Conservation (phyloP, 1,140 invertebrate genomes). For the Octopus sinensis region DNA sequence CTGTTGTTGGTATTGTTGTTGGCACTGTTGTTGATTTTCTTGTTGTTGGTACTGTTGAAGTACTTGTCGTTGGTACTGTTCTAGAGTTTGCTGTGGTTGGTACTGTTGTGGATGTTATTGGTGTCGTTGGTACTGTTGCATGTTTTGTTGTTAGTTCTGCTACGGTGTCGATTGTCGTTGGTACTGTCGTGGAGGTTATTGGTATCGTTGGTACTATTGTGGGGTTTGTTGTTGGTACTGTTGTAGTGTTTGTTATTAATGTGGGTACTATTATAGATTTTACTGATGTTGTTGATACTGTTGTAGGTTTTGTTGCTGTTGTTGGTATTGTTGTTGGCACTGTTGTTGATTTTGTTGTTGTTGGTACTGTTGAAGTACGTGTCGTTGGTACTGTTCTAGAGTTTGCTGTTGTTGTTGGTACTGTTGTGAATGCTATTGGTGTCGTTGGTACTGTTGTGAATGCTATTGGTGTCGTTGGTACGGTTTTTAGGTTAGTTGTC, state of each 20-base stretch:
- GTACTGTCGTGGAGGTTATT: not conserved
- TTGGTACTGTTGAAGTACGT: not conserved
- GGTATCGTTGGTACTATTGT: not conserved
- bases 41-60: too few relatives aligned
- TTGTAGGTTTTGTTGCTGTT: not conserved
- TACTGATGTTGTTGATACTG: not conserved
- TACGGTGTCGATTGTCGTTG: not conserved
- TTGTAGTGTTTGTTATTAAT: not conserved
- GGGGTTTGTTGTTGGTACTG: not conserved
- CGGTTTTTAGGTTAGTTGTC: not conserved
- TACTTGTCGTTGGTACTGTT: not conserved
- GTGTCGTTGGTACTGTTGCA: not conserved
- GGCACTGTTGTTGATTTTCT: too few relatives aligned
- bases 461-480: not conserved
- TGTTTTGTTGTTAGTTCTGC: not conserved
- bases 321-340: not conserved
- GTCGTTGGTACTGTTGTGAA: not conserved
- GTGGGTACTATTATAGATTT: not conserved
- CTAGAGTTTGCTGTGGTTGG: not conserved
- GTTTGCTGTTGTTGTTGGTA: not conserved
- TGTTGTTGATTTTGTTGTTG: too few relatives aligned
- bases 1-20: not conserved
- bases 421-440: not conserved
- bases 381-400: not conserved
- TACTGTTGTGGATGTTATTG: not conserved